Evolutionary conservation across 2,797 vertebrate genomes (phyloP).

Genomic region (Rhodeus uyekii): DNA sequence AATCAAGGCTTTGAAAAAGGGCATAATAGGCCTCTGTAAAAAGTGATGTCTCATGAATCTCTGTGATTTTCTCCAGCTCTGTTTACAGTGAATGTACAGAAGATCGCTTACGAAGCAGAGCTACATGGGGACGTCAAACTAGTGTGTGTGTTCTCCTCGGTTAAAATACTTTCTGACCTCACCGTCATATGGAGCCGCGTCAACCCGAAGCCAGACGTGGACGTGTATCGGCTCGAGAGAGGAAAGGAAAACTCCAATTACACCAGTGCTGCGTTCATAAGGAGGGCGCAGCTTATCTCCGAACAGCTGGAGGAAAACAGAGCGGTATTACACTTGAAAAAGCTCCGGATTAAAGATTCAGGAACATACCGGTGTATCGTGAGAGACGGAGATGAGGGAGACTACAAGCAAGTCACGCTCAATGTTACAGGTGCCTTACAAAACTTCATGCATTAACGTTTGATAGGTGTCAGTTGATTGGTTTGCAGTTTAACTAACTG

Average conservation of each 20-base stretch:
- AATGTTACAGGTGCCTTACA: conserved; percentile 79
- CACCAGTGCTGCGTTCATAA: conserved; percentile 68
- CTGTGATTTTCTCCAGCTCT: too few species aligned
- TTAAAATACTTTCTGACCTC: conserved; percentile 56
- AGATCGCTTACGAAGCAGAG: conserved; percentile 69
- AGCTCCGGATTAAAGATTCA: conserved; percentile 79
- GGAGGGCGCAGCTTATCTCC: conserved; percentile 72
- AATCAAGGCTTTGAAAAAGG: too few species aligned
- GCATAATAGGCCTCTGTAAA: too few species aligned
- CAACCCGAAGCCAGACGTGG: rapidly evolving
- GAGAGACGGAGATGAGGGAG: conserved; percentile 70
- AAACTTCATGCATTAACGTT: not conserved
- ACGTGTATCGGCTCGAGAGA: conserved; percentile 71
- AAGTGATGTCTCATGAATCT: too few species aligned
- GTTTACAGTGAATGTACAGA: conserved; percentile 81
- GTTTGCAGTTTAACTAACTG: not conserved
- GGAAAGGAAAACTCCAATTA: conserved; percentile 60
- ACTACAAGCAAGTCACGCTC: conserved; percentile 83
- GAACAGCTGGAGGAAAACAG: conserved; percentile 76
- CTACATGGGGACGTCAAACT: conserved; percentile 78
- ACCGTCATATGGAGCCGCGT: conserved; percentile 77
- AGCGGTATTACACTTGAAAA: conserved; percentile 79
- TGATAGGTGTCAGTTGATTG: not conserved
- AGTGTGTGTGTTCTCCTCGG: conserved; percentile 83
- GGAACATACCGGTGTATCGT: conserved; percentile 84